Evolutionary conservation across 2,888 invertebrate genomes (phyloP).

Genomic region (Zygogramma bicolorata): DNA sequence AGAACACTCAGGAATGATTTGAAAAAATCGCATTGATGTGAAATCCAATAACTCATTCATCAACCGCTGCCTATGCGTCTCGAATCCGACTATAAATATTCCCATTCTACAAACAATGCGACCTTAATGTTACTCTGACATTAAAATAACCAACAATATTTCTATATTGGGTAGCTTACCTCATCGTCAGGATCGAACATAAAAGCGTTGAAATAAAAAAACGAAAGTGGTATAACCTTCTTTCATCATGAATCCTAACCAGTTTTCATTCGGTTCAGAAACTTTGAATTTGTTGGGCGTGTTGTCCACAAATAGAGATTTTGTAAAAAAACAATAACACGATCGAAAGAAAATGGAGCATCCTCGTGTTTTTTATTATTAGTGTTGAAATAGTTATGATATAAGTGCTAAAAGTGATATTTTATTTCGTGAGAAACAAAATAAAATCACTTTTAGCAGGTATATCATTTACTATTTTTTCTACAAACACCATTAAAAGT

Average conservation of each 20-base stretch:
- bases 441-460: too few relatives aligned
- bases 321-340: neutral
- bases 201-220: neutral
- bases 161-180: conserved; percentile 24
- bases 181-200: neutral
- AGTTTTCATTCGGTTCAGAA: neutral
- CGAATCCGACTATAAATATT: neutral
- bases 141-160: conserved; percentile 10
- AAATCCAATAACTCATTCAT: neutral
- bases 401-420: too few relatives aligned
- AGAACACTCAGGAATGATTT: too few relatives aligned
- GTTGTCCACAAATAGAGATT: neutral
- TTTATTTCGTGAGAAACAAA: too few relatives aligned
- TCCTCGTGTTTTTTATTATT: too few relatives aligned
- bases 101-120: neutral
- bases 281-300: neutral
- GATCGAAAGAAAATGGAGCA: neutral
- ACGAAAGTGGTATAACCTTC: neutral
- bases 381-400: too few relatives aligned
- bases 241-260: neutral
- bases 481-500: too few relatives aligned
- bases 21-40: neutral
- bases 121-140: neutral
- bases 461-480: too few relatives aligned
- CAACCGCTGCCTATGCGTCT: neutral